A percentile compares a stretch with the other conserved stretches of the same genome.
Conservation (phyloP, 2,797 vertebrate species). For the Falco concolor region DNA sequence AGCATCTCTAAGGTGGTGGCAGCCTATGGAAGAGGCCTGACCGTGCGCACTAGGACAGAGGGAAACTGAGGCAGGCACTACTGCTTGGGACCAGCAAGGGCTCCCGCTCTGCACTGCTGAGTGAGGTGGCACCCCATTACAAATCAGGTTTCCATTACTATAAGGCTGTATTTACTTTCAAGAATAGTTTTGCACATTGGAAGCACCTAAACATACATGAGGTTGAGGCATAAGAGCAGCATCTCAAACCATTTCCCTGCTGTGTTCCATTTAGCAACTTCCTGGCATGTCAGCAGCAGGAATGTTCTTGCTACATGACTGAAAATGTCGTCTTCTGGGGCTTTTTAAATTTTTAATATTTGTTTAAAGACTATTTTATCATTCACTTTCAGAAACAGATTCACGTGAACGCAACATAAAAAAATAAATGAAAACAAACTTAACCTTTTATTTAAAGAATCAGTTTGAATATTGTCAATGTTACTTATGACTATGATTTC, state of each 20-base stretch:
- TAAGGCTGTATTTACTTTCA: not conserved
- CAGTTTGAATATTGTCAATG: not conserved
- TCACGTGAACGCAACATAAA: not conserved
- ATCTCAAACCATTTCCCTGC: not conserved
- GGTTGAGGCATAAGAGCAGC: not conserved
- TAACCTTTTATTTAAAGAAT: not conserved
- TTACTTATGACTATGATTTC: not conserved
- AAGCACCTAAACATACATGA: not conserved
- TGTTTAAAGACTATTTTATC: not conserved
- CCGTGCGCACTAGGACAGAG: not conserved
- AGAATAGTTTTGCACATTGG: not conserved
- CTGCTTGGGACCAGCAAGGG: not conserved
- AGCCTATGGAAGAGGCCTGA: fast-evolving
- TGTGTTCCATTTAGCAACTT: not conserved
- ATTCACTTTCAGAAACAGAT: not conserved
- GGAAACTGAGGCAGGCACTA: not conserved
- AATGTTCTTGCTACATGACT: not conserved
- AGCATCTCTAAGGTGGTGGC: not conserved
- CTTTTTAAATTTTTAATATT: not conserved
- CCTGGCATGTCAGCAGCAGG: not conserved
- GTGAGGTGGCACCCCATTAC: fast-evolving
- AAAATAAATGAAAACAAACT: not conserved
- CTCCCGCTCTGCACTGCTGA: not conserved
- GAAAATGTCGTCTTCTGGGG: not conserved
- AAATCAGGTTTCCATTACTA: not conserved